Evolutionary conservation across 2,113 vertebrate genomes (phyloP).

Genomic region (Riparia riparia): DNA sequence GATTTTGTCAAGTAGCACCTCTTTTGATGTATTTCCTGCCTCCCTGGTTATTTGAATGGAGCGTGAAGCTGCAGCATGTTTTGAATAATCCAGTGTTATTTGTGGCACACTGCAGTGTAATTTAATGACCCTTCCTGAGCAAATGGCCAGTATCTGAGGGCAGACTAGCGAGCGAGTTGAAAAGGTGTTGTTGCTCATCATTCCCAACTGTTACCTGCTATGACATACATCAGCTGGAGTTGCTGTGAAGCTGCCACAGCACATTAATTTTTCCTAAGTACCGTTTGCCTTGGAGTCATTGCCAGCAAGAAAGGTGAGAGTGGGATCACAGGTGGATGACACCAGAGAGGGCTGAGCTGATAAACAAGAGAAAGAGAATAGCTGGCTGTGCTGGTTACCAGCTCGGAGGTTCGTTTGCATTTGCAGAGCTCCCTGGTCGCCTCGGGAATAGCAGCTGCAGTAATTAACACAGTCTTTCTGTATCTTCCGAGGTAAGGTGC

Average conservation of each 20-base stretch:
- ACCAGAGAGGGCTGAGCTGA: background rate
- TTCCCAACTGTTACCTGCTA: background rate
- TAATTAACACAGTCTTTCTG: background rate
- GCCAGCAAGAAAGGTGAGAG: background rate
- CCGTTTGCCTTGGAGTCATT: background rate
- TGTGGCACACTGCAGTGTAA: background rate
- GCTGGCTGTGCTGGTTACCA: background rate
- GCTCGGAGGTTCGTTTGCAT: background rate
- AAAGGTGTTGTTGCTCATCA: background rate
- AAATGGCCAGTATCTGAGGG: background rate
- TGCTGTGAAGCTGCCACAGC: background rate
- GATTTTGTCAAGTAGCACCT: background rate
- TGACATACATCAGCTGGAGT: background rate
- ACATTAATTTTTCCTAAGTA: background rate
- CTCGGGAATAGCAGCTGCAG: background rate
- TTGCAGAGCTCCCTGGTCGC: background rate
- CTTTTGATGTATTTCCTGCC: background rate
- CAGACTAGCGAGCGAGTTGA: background rate
- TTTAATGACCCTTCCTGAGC: background rate
- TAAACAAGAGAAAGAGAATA: background rate
- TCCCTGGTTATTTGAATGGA: background rate
- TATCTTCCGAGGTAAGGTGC: background rate
- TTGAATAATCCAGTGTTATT: background rate
- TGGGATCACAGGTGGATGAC: background rate
- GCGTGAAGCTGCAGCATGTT: background rate